Evolutionary conservation across 1,140 invertebrate species (phyloP), one percentile per base, ranked within the genome.

Genomic region (Solen grandis): DNA sequence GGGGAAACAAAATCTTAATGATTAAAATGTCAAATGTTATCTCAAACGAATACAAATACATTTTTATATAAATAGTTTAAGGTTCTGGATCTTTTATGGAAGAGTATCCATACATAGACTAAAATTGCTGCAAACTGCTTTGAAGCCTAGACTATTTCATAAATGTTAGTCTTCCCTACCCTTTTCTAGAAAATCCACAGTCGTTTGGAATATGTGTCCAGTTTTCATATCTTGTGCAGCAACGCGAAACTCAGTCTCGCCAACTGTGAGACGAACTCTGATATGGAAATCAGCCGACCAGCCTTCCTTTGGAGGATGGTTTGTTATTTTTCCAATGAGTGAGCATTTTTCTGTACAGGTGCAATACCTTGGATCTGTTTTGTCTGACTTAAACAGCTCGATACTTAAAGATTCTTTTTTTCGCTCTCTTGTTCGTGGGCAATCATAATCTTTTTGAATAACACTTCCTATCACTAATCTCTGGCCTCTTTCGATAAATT

Each of bases 291-390:
- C 35, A 33, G 50, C 54, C 3, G 41, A 41, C 69, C 69, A 72
- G 0, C 69, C 69, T 4, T 22, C 55, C 5, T 1, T 31, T 22
- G 69, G 69, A 25, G 69, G 69, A 31, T 36, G n/a, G 16, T 72
- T 35, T 1, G 41, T 29, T 55, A 72, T 57, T 36, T 59, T 72
- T 16, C 69, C 69, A n/a, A 72, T 55, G 2, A 35, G 52, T 59
- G 33, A 14, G 25, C 69, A 72, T 13, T 29, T 35, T 29, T 72
- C 69, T 16, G 55, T 55, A 1, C 5, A 22, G 1, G 54, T 72
- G 69, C 69, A 72, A 38, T 57, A 72, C n/a, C 59, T 59, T 4
- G 69, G 69, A 38, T 72, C 50, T 13, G 14, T n/a, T 36, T 59
- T 13, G 1, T 31, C 35, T 5, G 69, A 72, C 3, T 55, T 29